These are phyloP conservation scores for Aquatica leii DNA, from an alignment of 2,888 invertebrate genomes.

Conservation along the genomic window DNA sequence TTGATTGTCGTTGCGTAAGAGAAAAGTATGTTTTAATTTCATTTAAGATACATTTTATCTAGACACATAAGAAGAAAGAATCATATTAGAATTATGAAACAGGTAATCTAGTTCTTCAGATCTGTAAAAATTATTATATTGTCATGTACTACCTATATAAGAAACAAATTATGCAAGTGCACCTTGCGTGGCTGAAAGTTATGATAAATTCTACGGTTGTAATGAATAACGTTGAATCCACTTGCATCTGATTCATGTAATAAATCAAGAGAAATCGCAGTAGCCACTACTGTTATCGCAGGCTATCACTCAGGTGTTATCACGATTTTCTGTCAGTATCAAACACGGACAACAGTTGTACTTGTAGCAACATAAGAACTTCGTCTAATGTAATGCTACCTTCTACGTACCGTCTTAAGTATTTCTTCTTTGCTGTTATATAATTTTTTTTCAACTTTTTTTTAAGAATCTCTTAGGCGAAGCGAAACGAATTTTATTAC, in stretches of 20 bases:
- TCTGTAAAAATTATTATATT: too few species aligned
- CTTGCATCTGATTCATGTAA: conserved; percentile 32
- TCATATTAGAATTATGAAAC: too few species aligned
- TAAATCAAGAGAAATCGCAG: conserved; percentile 41
- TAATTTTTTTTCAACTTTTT: conserved; percentile 17
- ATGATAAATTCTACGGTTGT: conserved; percentile 28
- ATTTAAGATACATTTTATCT: too few species aligned
- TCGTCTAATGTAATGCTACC: conserved; percentile 39
- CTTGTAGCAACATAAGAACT: conserved; percentile 34
- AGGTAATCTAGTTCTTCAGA: too few species aligned
- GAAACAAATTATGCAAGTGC: conserved; percentile 8
- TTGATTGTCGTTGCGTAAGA: too few species aligned
- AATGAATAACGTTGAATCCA: conserved; percentile 27
- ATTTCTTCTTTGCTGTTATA: conserved; percentile 28
- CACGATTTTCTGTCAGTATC: conserved; percentile 47
- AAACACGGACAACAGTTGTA: conserved; percentile 44
- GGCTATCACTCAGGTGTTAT: conserved; percentile 48
- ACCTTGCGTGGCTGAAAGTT: conserved; percentile 15
- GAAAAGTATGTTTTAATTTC: too few species aligned
- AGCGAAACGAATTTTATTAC: too few species aligned
- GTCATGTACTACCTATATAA: conserved; percentile 5
- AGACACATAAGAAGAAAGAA: too few species aligned
- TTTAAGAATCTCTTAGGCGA: too few species aligned
- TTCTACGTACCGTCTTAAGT: conserved; percentile 27
- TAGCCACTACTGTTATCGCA: conserved; percentile 47